Percentiles rank a stretch among this genome's conserved stretches.
Evolutionary conservation across 2,797 vertebrate species (phyloP).

Genomic region (Hydrocynus forskahlii): DNA sequence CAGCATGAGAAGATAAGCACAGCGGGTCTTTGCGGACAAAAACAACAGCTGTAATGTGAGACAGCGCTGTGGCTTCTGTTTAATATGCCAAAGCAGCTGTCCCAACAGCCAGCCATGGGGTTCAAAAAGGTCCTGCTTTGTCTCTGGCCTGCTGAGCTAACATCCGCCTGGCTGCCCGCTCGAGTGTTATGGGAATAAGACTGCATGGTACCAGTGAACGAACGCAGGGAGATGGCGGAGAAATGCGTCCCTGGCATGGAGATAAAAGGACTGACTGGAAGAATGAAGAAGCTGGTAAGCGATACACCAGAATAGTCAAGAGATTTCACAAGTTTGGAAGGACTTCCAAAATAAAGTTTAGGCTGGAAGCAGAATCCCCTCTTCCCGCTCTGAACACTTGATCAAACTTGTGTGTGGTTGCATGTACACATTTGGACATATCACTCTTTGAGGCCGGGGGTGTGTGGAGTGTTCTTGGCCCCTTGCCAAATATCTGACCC

Average conservation of each 20-base stretch:
- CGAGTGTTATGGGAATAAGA: constrained; percentile 26
- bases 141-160: constrained; percentile 33
- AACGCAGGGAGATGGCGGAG: too few relatives aligned
- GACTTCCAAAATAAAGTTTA: constrained; percentile 27
- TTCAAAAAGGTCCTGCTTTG: constrained; percentile 37
- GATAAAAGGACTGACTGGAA: constrained; percentile 33
- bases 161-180: constrained; percentile 31
- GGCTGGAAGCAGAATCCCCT: constrained; percentile 5
- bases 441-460: background rate
- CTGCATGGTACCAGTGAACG: background rate
- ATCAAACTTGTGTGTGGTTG: constrained; percentile 9
- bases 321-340: constrained; percentile 25
- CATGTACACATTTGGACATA: constrained; percentile 16
- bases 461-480: constrained; percentile 18
- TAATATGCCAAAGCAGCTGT: constrained; percentile 51
- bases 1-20: constrained; percentile 33
- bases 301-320: constrained; percentile 10
- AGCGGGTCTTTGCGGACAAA: constrained; percentile 6
- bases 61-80: constrained; percentile 40
- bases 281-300: constrained; percentile 21
- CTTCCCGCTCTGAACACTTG: constrained; percentile 26
- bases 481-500: constrained; percentile 22
- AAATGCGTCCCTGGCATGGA: constrained; percentile 14
- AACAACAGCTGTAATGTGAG: constrained; percentile 37
- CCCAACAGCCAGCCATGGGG: constrained; percentile 40